Conservation (phyloP, 1,140 invertebrate genomes). For the Lerema accius region DNA sequence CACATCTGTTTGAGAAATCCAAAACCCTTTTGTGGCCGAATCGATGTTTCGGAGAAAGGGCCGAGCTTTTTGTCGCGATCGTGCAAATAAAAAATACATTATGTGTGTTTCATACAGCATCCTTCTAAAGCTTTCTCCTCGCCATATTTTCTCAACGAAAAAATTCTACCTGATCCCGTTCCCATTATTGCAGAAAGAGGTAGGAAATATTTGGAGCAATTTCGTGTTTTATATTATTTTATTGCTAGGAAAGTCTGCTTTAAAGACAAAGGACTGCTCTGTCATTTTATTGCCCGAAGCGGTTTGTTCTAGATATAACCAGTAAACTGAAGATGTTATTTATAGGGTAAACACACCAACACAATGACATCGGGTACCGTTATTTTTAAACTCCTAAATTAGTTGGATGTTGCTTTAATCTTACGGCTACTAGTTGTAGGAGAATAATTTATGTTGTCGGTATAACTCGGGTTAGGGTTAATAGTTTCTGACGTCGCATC, state of each 20-base stretch:
- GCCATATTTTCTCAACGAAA: constrained; percentile 49
- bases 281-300: constrained; percentile 10
- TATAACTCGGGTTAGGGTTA: too few relatives aligned
- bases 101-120: constrained; percentile 48
- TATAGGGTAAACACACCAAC: constrained; percentile 25
- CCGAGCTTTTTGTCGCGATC: constrained; percentile 55
- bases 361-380: constrained; percentile 22
- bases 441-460: not conserved
- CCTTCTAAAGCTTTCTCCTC: constrained; percentile 69
- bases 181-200: constrained; percentile 46
- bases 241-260: constrained; percentile 2
- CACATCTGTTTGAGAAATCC: constrained; percentile 67
- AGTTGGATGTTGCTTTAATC: constrained; percentile 18
- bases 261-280: constrained; percentile 14
- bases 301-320: constrained; percentile 23
- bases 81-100: constrained; percentile 52
- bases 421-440: not conserved
- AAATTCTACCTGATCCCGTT: constrained; percentile 59
- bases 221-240: constrained; percentile 7
- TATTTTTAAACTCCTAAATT: constrained; percentile 30
- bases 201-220: constrained; percentile 45
- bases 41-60: constrained; percentile 65
- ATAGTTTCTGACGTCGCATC: too few relatives aligned
- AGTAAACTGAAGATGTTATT: constrained; percentile 25
- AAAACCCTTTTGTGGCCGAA: constrained; percentile 76